Conservation (phyloP, 2,113 vertebrate genomes). For the Amia ocellicauda region DNA sequence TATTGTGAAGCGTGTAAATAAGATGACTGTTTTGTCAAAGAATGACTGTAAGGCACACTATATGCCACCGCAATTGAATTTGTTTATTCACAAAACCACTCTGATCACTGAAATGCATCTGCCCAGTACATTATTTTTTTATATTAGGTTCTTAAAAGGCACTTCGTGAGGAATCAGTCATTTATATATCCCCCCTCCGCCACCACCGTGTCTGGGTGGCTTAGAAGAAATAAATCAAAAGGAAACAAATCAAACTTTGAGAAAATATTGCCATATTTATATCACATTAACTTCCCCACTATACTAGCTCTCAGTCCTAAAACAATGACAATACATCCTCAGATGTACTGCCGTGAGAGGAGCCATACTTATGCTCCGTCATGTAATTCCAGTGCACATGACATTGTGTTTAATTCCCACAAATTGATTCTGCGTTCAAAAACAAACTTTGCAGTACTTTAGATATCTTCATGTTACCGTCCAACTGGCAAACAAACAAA, state of each 20-base stretch:
- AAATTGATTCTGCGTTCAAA: slow-evolving; percentile 70
- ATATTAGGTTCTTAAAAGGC: slow-evolving; percentile 77
- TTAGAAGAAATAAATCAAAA: slow-evolving; percentile 49
- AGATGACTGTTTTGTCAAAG: slow-evolving; percentile 98
- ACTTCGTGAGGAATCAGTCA: slow-evolving; percentile 46
- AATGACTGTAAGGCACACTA: slow-evolving; percentile 81
- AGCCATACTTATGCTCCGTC: slow-evolving; percentile 54
- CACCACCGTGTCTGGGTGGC: slow-evolving; percentile 39
- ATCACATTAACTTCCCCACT: slow-evolving; percentile 6
- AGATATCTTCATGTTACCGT: slow-evolving; percentile 59
- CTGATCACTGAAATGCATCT: slow-evolving; percentile 87
- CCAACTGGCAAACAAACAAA: slow-evolving; percentile 66
- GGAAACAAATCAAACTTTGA: slow-evolving; percentile 33
- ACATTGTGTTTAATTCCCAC: slow-evolving; percentile 63
- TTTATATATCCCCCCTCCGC: slow-evolving; percentile 48
- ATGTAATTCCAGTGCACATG: slow-evolving; percentile 63
- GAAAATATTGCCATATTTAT: background rate
- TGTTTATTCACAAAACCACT: slow-evolving; percentile 80
- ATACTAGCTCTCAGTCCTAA: slow-evolving; percentile 38
- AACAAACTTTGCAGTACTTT: slow-evolving; percentile 57
- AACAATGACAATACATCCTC: slow-evolving; percentile 39
- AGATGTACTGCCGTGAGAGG: slow-evolving; percentile 48
- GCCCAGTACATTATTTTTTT: slow-evolving; percentile 89
- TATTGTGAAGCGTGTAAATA: slow-evolving; percentile 99
- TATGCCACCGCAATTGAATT: slow-evolving; percentile 80